A percentile compares a stretch with the other conserved stretches of the same genome.
Evolutionary conservation across 2,797 vertebrate genomes (phyloP).

Genomic region (Paratrypauchen microcephalus): DNA sequence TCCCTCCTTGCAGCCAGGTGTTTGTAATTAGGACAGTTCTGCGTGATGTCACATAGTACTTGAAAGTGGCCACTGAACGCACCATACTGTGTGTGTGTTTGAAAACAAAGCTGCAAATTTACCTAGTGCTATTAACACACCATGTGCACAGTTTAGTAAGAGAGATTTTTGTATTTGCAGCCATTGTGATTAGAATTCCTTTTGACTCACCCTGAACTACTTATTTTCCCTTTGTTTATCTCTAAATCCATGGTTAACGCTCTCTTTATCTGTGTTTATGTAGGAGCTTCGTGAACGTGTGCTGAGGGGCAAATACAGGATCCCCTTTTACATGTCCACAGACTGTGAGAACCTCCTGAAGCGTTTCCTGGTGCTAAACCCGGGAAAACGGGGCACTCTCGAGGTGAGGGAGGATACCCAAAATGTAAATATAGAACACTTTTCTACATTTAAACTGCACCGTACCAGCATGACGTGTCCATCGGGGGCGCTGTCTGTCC

Average conservation of each 20-base stretch:
- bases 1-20: no score
- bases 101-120: no score
- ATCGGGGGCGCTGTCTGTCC: slow-evolving; percentile 45
- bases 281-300: slow-evolving; percentile 97
- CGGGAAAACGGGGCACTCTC: slow-evolving; percentile 94
- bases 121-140: no score
- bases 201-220: background rate
- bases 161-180: no score
- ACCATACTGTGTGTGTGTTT: no score
- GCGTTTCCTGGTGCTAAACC: slow-evolving; percentile 97
- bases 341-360: slow-evolving; percentile 99
- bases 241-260: background rate
- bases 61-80: no score
- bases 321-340: slow-evolving; percentile 99
- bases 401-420: slow-evolving; percentile 84
- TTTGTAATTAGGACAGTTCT: no score
- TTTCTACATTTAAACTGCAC: slow-evolving; percentile 33
- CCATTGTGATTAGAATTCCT: no score
- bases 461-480: slow-evolving; percentile 35
- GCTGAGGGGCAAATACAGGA: slow-evolving; percentile 96
- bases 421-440: slow-evolving; percentile 65
- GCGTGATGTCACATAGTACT: no score
- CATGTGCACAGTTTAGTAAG: no score
- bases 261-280: slow-evolving; percentile 1
- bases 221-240: background rate